Evolutionary conservation across 2,797 vertebrate species (phyloP).

Genomic region (Pseudochromis fuscus): DNA sequence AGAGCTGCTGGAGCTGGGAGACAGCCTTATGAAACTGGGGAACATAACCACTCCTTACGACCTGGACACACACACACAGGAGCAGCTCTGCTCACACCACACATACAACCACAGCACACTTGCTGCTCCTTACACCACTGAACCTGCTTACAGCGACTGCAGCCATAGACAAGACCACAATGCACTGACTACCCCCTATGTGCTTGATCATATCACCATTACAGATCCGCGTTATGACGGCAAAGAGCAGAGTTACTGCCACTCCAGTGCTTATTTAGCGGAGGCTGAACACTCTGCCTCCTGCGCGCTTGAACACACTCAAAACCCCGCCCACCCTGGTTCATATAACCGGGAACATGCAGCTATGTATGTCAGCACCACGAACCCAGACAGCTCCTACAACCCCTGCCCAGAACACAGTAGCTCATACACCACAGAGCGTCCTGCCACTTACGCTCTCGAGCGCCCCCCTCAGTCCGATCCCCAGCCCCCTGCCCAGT

Average conservation of each 20-base stretch:
- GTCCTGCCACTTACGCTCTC: constrained; percentile 43
- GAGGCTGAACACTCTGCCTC: constrained; percentile 67
- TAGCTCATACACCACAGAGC: constrained; percentile 67
- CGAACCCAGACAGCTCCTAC: constrained; percentile 62
- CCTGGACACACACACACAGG: constrained; percentile 66
- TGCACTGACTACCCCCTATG: constrained; percentile 34
- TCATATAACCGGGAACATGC: constrained; percentile 48
- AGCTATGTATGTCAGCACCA: constrained; percentile 40
- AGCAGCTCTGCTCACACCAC: constrained; percentile 67
- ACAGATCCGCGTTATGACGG: constrained; percentile 56
- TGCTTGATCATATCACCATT: constrained; percentile 64
- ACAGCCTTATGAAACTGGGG: constrained; percentile 93
- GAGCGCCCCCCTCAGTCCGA: constrained; percentile 49
- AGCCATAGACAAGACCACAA: constrained; percentile 66
- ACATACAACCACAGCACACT: constrained; percentile 60
- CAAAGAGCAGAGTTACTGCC: constrained; percentile 69
- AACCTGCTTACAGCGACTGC: constrained; percentile 57
- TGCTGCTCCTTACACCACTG: constrained; percentile 54
- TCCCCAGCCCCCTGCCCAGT: constrained; percentile 66
- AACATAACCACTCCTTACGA: constrained; percentile 83
- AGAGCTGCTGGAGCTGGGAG: constrained; percentile 94
- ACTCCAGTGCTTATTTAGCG: constrained; percentile 43
- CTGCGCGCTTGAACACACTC: constrained; percentile 48
- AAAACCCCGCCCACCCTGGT: constrained; percentile 35
- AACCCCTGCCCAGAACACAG: constrained; percentile 58